Evolutionary conservation across 2,888 invertebrate genomes (phyloP).

Genomic region (Ophion ellenae): DNA sequence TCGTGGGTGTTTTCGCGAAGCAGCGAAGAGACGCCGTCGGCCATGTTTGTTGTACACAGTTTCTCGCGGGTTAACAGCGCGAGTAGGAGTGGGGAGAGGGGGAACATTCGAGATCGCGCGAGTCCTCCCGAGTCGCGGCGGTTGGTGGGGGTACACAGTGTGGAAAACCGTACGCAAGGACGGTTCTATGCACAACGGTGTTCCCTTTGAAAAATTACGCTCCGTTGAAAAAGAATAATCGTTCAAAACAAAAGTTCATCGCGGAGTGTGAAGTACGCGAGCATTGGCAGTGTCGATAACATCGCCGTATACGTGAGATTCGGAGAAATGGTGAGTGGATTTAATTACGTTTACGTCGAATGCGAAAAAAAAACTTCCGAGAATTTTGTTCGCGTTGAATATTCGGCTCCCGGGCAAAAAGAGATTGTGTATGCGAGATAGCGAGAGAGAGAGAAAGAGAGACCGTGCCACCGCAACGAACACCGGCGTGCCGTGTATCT

Average conservation of each 20-base stretch:
- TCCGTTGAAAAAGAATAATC: conserved; percentile 38
- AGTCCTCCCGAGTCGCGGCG: conserved; percentile 43
- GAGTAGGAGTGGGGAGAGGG: conserved; percentile 56
- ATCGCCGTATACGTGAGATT: conserved; percentile 52
- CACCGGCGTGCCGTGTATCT: conserved; percentile 52
- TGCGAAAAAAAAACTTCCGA: conserved; percentile 54
- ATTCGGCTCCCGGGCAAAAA: conserved; percentile 70
- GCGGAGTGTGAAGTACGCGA: conserved; percentile 9
- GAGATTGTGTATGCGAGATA: not conserved
- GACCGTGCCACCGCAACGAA: conserved; percentile 20
- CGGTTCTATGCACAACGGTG: conserved; percentile 38
- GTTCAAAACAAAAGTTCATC: conserved; percentile 13
- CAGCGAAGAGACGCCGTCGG: conserved; percentile 76
- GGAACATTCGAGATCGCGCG: conserved; percentile 75
- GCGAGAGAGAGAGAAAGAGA: conserved; percentile 43
- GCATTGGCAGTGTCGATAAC: conserved; percentile 19
- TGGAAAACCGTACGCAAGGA: conserved; percentile 69
- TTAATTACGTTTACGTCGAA: conserved; percentile 20
- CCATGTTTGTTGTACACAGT: conserved; percentile 82
- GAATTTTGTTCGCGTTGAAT: conserved; percentile 75
- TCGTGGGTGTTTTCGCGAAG: conserved; percentile 45
- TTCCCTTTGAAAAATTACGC: conserved; percentile 66
- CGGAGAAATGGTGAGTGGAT: conserved; percentile 76
- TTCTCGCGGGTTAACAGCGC: conserved; percentile 64
- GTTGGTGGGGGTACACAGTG: conserved; percentile 69